phyloP scores from a whole-genome alignment of 2,797 vertebrate species.

The Falco berigora region DNA sequence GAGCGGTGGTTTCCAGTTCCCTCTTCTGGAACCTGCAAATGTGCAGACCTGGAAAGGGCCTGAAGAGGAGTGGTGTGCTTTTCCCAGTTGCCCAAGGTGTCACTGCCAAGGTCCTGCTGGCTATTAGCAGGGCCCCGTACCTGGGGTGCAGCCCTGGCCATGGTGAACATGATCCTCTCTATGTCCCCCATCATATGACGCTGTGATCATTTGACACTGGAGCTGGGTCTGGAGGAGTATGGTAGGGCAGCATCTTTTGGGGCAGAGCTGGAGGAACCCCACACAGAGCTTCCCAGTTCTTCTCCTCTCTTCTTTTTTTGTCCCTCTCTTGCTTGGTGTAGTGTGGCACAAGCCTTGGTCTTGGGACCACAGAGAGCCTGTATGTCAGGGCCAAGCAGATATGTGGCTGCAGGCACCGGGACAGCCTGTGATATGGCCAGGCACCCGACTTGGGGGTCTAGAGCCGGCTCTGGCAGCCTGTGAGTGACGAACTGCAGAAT shows the following conservation, averaged over 20 bases:
- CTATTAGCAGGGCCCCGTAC: background rate
- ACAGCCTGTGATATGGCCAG: background rate
- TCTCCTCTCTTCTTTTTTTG: background rate
- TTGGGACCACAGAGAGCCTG: background rate
- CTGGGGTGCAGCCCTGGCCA: background rate
- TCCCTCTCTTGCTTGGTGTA: background rate
- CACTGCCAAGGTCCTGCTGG: background rate
- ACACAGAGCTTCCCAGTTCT: background rate
- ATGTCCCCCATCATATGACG: background rate
- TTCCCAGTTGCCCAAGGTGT: background rate
- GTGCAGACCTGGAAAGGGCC: background rate
- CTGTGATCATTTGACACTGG: accelerated
- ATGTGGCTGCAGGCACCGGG: background rate
- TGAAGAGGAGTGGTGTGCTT: background rate
- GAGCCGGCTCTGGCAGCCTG: background rate
- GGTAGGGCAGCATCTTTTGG: background rate
- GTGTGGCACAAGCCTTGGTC: background rate
- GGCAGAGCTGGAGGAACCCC: background rate
- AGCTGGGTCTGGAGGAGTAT: background rate
- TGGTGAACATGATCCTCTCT: background rate
- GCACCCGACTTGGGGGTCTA: background rate
- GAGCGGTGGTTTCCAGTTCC: background rate
- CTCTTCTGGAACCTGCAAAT: background rate
- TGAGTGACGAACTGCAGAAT: background rate
- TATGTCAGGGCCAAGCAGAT: background rate